Conservation (phyloP, 2,797 vertebrate species). For the Scarus forsteni region DNA sequence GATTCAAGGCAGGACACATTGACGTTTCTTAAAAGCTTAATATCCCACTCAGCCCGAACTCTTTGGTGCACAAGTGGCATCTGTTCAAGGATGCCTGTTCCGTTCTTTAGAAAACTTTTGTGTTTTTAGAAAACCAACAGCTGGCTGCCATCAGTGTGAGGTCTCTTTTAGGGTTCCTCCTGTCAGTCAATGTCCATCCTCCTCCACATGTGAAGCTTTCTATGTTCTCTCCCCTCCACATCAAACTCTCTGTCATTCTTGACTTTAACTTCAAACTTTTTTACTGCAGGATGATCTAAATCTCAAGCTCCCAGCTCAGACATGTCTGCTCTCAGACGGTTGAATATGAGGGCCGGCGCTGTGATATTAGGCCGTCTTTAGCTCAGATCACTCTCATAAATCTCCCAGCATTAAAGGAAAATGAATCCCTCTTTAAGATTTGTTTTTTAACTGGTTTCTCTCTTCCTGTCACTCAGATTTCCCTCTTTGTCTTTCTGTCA, state of each 20-base stretch:
- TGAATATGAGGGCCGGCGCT: not conserved
- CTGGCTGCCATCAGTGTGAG: constrained; percentile 1
- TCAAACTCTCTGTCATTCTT: not conserved
- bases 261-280: not conserved
- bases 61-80: too few relatives aligned
- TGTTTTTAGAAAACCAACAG: constrained; percentile 7
- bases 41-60: too few relatives aligned
- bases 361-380: not conserved
- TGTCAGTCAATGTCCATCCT: constrained; percentile 32
- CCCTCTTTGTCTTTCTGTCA: constrained; percentile 68
- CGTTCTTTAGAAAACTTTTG: not conserved
- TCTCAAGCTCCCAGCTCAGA: not conserved
- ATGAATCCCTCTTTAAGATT: constrained; percentile 9
- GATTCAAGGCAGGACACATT: too few relatives aligned
- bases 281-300: not conserved
- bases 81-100: too few relatives aligned
- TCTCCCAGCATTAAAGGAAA: not conserved
- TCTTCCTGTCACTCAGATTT: constrained; percentile 33
- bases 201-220: constrained; percentile 10
- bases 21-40: too few relatives aligned
- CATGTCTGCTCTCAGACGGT: not conserved
- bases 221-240: not conserved
- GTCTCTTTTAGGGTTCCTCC: constrained; percentile 6
- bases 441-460: not conserved
- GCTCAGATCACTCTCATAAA: constrained; percentile 3